phyloP scores from a whole-genome alignment of 2,797 vertebrate species.

The Pampus argenteus region DNA sequence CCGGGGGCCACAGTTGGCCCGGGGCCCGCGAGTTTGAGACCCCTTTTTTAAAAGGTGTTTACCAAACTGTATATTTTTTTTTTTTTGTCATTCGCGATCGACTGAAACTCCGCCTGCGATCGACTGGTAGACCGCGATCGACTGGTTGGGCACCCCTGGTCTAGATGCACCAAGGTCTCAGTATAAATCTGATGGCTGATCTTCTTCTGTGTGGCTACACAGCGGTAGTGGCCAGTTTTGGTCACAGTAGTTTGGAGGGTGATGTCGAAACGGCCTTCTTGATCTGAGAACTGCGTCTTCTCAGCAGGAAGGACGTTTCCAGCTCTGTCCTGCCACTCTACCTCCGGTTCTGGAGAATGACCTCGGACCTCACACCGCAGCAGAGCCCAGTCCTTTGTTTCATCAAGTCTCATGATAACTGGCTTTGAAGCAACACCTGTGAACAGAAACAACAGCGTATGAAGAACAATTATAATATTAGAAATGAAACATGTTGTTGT shows the following conservation, averaged over 20 bases:
- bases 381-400: fast-evolving
- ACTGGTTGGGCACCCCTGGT: no score
- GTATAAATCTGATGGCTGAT: background rate
- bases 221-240: background rate
- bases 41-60: no score
- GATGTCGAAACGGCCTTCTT: background rate
- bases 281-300: background rate
- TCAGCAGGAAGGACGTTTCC: background rate
- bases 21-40: no score
- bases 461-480: background rate
- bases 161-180: no score
- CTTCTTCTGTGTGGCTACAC: constrained; percentile 16
- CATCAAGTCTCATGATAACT: fast-evolving
- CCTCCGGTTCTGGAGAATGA: background rate
- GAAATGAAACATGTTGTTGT: background rate
- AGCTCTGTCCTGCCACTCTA: constrained; percentile 4
- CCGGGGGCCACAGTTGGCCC: no score
- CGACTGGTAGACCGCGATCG: no score
- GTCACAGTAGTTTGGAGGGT: background rate
- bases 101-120: no score
- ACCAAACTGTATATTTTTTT: no score
- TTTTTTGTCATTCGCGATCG: no score
- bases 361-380: background rate
- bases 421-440: background rate
- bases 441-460: background rate